Percentiles rank a stretch among this genome's conserved stretches.
phyloP scores from a whole-genome alignment of 1,140 invertebrate genomes.

The Lepidotrigona ventralis region DNA sequence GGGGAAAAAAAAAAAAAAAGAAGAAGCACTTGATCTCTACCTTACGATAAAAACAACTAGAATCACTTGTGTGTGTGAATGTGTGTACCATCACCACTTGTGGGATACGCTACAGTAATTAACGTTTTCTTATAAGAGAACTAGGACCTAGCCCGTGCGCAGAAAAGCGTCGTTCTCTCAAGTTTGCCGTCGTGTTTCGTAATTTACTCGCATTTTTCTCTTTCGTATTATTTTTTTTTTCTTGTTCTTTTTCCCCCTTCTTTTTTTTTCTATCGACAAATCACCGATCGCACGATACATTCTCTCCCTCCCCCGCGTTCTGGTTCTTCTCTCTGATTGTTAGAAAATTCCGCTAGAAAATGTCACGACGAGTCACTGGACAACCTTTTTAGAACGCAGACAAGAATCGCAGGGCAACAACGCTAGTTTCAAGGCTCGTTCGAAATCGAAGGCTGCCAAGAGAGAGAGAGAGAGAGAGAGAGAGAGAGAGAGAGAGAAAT shows the following conservation, averaged over 20 bases:
- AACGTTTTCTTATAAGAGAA: conserved; percentile 60
- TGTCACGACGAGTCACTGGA: background rate
- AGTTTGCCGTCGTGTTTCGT: conserved; percentile 42
- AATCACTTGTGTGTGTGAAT: conserved; percentile 72
- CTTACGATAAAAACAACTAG: conserved; percentile 74
- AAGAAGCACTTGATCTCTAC: conserved; percentile 64
- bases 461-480: conserved; percentile 1
- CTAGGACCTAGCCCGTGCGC: conserved; percentile 65
- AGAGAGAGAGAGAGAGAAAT: conserved; percentile 9
- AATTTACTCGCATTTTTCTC: background rate
- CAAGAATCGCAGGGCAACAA: background rate
- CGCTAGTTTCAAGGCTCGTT: background rate
- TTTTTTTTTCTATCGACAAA: background rate
- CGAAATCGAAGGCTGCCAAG: background rate
- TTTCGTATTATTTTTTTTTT: background rate
- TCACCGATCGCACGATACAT: conserved; percentile 1
- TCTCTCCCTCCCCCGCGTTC: background rate
- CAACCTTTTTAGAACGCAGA: too few relatives aligned
- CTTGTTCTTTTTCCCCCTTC: background rate
- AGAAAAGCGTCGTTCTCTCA: conserved; percentile 70
- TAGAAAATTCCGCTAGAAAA: background rate
- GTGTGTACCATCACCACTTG: conserved; percentile 73
- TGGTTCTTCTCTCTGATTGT: background rate
- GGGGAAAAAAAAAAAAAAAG: conserved; percentile 40
- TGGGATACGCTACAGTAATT: conserved; percentile 72